A percentile compares a stretch with the other conserved stretches of the same genome.
Conservation (phyloP, 2,888 invertebrate species). For the Diploptera punctata region DNA sequence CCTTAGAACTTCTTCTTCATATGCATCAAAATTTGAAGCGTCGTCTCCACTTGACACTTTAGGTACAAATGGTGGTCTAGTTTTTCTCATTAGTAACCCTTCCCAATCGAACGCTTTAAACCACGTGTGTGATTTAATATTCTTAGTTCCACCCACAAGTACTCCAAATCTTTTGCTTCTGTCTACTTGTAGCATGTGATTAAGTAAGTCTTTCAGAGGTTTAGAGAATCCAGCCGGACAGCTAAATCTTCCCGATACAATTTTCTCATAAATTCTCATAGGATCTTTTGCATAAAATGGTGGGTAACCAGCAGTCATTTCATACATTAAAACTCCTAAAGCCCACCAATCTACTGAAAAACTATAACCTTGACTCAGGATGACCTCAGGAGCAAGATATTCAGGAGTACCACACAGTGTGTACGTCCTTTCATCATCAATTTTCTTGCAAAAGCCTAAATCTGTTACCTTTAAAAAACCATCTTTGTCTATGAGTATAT, state of each 20-base stretch:
- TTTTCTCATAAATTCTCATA: conserved; percentile 96
- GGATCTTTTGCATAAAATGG: conserved; percentile 97
- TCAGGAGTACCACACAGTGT: conserved; percentile 39
- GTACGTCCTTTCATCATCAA: conserved; percentile 30
- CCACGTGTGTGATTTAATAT: conserved; percentile 36
- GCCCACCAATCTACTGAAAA: conserved; percentile 38
- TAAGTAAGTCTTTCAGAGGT: conserved; percentile 23
- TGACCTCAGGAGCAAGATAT: conserved; percentile 38
- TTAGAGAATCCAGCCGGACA: conserved; percentile 83
- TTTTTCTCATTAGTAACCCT: conserved; percentile 14
- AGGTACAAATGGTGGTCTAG: conserved; percentile 33
- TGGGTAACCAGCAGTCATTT: conserved; percentile 92
- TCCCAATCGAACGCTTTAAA: conserved; percentile 30
- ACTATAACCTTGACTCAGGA: conserved; percentile 35
- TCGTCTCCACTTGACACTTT: conserved; percentile 6
- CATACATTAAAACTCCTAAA: conserved; percentile 86
- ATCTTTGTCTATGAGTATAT: conserved; percentile 34
- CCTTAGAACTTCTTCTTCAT: conserved; percentile 26
- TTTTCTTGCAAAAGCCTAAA: conserved; percentile 38
- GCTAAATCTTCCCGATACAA: conserved; percentile 91
- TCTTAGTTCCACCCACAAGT: conserved; percentile 29
- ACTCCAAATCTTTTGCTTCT: conserved; percentile 28
- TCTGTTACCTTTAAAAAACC: conserved; percentile 40
- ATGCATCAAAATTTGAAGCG: conserved; percentile 26
- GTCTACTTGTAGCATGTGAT: conserved; percentile 28